Percentiles rank a stretch among this genome's conserved stretches.
Conservation (phyloP, 2,797 vertebrate species). For the Ciconia nigra region DNA sequence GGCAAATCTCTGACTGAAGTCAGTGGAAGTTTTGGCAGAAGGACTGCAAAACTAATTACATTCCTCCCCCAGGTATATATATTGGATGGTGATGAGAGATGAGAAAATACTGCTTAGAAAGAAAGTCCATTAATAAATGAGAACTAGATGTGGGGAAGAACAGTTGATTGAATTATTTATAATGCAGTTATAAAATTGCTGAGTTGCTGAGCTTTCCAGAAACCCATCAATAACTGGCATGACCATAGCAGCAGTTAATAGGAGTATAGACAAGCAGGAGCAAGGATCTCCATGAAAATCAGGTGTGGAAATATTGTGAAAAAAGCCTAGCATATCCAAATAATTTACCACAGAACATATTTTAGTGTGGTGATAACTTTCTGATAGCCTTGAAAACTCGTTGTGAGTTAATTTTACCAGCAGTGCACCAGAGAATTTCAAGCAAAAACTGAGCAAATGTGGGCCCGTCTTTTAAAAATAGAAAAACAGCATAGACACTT, state of each 20-base stretch:
- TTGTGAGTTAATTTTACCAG: not conserved
- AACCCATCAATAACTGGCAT: not conserved
- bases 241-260: not conserved
- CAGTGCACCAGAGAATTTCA: not conserved
- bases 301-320: not conserved
- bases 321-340: not conserved
- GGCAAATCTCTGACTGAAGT: not conserved
- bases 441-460: not conserved
- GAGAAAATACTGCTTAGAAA: slow-evolving; percentile 29
- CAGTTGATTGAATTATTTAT: slow-evolving; percentile 49
- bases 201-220: slow-evolving; percentile 40
- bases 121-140: slow-evolving; percentile 42
- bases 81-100: not conserved
- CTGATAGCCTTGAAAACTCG: not conserved
- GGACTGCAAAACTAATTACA: not conserved
- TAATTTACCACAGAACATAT: not conserved
- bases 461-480: not conserved
- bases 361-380: not conserved
- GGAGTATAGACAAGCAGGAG: not conserved
- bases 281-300: not conserved
- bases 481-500: not conserved
- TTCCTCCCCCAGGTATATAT: slow-evolving; percentile 15
- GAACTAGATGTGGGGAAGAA: not conserved
- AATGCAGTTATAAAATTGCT: slow-evolving; percentile 24
- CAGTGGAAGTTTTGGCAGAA: slow-evolving; percentile 28